Percentiles rank a stretch among this genome's conserved stretches.
These are phyloP conservation scores for Standfussiana lucernea DNA, from an alignment of 2,888 invertebrate genomes.

Conservation along the genomic window DNA sequence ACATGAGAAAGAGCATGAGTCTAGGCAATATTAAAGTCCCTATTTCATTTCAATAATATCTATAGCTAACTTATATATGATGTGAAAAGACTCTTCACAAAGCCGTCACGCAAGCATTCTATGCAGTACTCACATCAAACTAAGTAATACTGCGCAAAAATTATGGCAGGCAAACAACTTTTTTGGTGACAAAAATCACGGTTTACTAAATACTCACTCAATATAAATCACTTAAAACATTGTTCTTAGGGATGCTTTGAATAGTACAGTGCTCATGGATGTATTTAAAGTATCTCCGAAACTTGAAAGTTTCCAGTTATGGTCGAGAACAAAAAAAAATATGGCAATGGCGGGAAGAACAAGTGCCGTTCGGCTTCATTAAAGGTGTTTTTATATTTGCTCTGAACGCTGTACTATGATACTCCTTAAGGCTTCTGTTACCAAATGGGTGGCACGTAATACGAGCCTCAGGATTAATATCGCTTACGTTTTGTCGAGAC, in stretches of 20 bases:
- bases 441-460: constrained; percentile 8
- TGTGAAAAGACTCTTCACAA: not conserved
- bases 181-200: not conserved
- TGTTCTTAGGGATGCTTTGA: not conserved
- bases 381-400: not conserved
- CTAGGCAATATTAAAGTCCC: not conserved
- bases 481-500: constrained; percentile 15
- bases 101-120: not conserved
- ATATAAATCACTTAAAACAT: not conserved
- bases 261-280: not conserved
- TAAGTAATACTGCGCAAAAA: not conserved
- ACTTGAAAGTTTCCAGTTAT: not conserved
- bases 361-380: not conserved
- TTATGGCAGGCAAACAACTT: not conserved
- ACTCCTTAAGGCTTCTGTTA: not conserved
- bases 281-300: not conserved
- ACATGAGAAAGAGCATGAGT: not conserved
- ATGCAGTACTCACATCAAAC: not conserved
- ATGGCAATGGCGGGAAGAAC: not conserved
- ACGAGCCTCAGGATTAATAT: constrained; percentile 23
- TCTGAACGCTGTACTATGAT: not conserved
- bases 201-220: too few relatives aligned
- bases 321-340: not conserved
- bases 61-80: not conserved
- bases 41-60: not conserved